phyloP scores from a whole-genome alignment of 2,888 invertebrate genomes.

The Yponomeuta malinellus region DNA sequence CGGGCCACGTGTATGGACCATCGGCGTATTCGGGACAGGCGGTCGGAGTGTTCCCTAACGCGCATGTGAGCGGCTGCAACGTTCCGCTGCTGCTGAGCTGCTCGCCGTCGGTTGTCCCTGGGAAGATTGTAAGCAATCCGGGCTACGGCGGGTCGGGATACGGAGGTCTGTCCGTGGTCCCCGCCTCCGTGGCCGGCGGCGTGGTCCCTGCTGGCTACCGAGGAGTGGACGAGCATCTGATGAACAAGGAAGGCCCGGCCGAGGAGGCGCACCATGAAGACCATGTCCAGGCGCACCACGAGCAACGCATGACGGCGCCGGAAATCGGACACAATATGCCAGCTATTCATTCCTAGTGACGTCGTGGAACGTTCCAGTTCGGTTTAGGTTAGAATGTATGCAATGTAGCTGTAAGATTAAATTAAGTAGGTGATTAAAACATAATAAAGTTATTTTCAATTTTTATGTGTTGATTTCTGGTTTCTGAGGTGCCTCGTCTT shows the following conservation, averaged over 20 bases:
- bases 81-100: conserved; percentile 61
- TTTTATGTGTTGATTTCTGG: neutral
- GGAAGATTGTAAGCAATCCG: conserved; percentile 38
- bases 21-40: conserved; percentile 30
- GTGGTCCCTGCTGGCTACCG: conserved; percentile 31
- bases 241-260: conserved; percentile 22
- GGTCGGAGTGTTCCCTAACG: conserved; percentile 55
- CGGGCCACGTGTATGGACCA: conserved; percentile 19
- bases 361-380: neutral
- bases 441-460: neutral
- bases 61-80: conserved; percentile 46
- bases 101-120: conserved; percentile 51
- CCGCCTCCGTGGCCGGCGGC: conserved; percentile 11
- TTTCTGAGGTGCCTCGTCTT: neutral
- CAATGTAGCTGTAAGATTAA: neutral
- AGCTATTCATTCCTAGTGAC: conserved; percentile 7
- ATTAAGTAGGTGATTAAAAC: neutral
- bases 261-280: conserved; percentile 26
- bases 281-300: neutral
- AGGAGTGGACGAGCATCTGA: conserved; percentile 32
- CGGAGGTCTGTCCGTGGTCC: conserved; percentile 18
- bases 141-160: conserved; percentile 26
- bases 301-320: neutral
- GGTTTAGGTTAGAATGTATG: neutral
- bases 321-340: neutral